A percentile compares a stretch with the other conserved stretches of the same genome.
phyloP scores from a whole-genome alignment of 2,888 invertebrate genomes.

The Oeneis ivallda region DNA sequence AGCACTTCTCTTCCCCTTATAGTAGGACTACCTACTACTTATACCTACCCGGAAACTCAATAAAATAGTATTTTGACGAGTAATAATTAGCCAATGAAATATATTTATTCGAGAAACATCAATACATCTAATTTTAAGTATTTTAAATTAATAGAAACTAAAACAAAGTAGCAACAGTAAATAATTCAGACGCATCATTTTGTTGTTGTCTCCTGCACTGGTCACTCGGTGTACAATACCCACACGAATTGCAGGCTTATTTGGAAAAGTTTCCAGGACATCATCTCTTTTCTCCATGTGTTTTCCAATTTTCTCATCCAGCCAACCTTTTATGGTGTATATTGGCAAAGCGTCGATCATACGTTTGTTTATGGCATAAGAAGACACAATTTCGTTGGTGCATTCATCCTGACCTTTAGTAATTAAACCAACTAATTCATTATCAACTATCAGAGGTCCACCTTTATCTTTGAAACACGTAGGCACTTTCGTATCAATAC shows the following conservation, averaged over 20 bases:
- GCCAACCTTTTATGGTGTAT: conserved; percentile 66
- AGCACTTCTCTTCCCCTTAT: too few species aligned
- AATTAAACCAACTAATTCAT: conserved; percentile 67
- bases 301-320: conserved; percentile 64
- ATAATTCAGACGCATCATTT: conserved; percentile 19
- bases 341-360: conserved; percentile 61
- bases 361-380: conserved; percentile 62
- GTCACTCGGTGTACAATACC: conserved; percentile 46
- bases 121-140: neutral
- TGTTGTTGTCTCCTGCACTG: conserved; percentile 29
- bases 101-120: conserved; percentile 1
- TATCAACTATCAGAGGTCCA: conserved; percentile 62
- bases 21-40: too few species aligned
- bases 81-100: neutral
- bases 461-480: conserved; percentile 71
- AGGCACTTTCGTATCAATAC: conserved; percentile 65
- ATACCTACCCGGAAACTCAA: too few species aligned
- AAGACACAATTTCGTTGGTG: conserved; percentile 59
- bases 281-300: conserved; percentile 54
- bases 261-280: conserved; percentile 54
- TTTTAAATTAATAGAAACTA: conserved; percentile 12
- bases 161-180: conserved; percentile 15
- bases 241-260: conserved; percentile 46
- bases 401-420: conserved; percentile 60
- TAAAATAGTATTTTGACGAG: too few species aligned